These are phyloP conservation scores for Montipora sp. DNA, from an alignment of 64 coral and sea anemone species.

Conservation along the genomic window DNA sequence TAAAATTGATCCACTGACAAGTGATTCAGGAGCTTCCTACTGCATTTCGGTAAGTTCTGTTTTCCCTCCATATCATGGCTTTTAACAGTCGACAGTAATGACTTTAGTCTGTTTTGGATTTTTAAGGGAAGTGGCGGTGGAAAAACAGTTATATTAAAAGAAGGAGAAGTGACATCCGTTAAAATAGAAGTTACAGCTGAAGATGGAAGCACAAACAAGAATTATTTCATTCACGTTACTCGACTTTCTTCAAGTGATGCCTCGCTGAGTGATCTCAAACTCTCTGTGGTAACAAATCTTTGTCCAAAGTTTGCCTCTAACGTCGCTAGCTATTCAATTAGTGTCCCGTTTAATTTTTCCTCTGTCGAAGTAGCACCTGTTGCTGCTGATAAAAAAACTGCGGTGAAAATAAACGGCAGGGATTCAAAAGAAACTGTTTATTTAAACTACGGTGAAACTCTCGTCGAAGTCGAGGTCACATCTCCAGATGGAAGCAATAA, in stretches of 20 bases:
- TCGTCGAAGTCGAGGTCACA: conserved; percentile 82
- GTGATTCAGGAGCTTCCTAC: conserved; percentile 91
- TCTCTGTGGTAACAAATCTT: too few relatives aligned
- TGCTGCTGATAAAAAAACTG: conserved; percentile 81
- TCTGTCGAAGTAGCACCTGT: conserved; percentile 68
- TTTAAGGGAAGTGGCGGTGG: conserved; percentile 62
- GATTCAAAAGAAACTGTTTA: conserved; percentile 60
- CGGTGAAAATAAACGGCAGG: conserved; percentile 67
- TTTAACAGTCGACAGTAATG: not conserved
- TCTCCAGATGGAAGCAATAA: conserved; percentile 81
- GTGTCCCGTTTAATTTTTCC: not conserved
- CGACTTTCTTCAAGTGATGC: too few relatives aligned
- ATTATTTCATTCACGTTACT: too few relatives aligned
- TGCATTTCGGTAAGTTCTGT: conserved; percentile 80
- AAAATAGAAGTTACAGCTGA: too few relatives aligned
- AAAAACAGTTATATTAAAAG: too few relatives aligned
- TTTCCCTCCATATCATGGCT: not conserved
- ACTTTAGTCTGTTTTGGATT: not conserved
- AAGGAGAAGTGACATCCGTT: too few relatives aligned
- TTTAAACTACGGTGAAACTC: conserved; percentile 85
- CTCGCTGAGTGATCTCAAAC: too few relatives aligned
- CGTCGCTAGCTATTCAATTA: too few relatives aligned
- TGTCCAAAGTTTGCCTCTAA: too few relatives aligned
- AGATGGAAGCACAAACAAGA: too few relatives aligned
- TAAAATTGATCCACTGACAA: conserved; percentile 95